Evolutionary conservation across 2,888 invertebrate species (phyloP).

Genomic region (Himalopsyche tibetana): DNA sequence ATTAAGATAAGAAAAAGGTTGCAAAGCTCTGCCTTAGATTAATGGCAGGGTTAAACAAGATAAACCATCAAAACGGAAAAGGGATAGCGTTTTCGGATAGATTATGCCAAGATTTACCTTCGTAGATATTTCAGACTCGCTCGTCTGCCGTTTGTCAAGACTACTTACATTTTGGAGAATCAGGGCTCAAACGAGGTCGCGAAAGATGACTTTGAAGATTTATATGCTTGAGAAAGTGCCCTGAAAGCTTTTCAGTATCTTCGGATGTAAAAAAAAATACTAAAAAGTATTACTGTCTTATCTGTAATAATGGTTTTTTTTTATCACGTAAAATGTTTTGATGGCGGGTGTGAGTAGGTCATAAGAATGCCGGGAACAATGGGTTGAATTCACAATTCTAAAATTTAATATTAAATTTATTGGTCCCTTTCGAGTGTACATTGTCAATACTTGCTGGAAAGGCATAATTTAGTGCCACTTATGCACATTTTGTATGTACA

Average conservation of each 20-base stretch:
- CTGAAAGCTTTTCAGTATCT: background rate
- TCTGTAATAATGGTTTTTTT: too few species aligned
- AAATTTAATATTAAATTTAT: too few species aligned
- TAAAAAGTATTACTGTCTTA: background rate
- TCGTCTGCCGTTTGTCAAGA: slow-evolving; percentile 3
- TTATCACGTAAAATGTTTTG: too few species aligned
- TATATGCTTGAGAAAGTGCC: background rate
- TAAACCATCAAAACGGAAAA: background rate
- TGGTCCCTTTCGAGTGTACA: too few species aligned
- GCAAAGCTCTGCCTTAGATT: background rate
- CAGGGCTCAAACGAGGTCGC: background rate
- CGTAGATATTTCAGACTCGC: background rate
- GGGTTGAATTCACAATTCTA: too few species aligned
- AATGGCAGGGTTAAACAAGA: background rate
- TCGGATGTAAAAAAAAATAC: background rate
- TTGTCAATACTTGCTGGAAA: too few species aligned
- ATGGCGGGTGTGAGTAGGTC: too few species aligned
- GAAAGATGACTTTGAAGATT: background rate
- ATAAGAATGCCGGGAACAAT: too few species aligned
- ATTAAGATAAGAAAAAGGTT: background rate
- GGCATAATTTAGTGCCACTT: too few species aligned
- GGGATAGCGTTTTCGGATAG: background rate
- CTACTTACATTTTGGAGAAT: background rate
- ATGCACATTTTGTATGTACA: too few species aligned
- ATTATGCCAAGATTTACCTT: slow-evolving; percentile 26